Conservation (phyloP, 2,797 vertebrate genomes). For the Meriones psammophilus region DNA sequence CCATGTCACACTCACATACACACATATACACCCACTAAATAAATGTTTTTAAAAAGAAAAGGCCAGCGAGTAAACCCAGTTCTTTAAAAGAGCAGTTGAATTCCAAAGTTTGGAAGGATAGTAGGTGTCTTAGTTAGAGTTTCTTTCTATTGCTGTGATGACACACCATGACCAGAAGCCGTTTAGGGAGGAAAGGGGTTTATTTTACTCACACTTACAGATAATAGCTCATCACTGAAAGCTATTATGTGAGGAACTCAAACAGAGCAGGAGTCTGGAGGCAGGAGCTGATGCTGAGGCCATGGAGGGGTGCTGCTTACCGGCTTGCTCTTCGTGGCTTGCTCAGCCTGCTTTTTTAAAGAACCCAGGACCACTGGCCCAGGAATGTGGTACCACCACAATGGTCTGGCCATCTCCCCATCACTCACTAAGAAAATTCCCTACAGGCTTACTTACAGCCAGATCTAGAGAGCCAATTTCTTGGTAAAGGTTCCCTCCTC, state of each 20-base stretch:
- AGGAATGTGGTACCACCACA: neutral
- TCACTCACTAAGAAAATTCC: neutral
- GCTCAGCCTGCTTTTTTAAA: neutral
- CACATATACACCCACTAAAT: neutral
- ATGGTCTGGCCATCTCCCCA: neutral
- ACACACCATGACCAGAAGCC: neutral
- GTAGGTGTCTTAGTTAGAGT: no score
- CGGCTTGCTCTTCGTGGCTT: neutral
- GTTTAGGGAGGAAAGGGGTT: neutral
- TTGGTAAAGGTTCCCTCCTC: neutral
- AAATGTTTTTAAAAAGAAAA: neutral
- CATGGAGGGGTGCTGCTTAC: neutral
- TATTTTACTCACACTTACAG: neutral
- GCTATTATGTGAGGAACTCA: neutral
- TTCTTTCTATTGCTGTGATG: neutral
- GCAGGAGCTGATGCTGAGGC: neutral
- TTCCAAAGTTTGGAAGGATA: neutral
- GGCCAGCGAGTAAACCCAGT: neutral
- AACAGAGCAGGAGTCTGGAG: neutral
- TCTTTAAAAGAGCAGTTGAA: conserved; percentile 28
- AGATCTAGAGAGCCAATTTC: neutral
- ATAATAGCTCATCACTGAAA: neutral
- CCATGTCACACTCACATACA: neutral
- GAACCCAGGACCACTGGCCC: neutral
- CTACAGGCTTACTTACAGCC: neutral